Base-by-base conservation (phyloP, 2,797 vertebrate species). In the Mallotus villosus region DNA sequence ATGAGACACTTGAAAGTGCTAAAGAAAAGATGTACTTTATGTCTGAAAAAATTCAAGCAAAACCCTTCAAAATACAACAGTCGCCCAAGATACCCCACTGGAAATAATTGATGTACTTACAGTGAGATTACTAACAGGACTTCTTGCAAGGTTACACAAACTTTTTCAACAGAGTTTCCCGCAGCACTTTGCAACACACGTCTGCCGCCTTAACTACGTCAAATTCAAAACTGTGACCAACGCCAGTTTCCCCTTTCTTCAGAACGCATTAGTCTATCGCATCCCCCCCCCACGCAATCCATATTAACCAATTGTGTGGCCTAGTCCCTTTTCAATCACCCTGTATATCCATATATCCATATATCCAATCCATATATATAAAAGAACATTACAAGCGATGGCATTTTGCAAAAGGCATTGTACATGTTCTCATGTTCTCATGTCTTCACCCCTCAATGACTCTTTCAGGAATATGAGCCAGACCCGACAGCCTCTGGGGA, bases 401-500 rank as follows among this genome's bases (percentile, higher is more conserved):
- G 80, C 79, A 86, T 86, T 76, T 72, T 83, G 75, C 71, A 71
- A 60, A 74, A 77, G 78, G 59, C 71, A 55, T 67, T 34, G 32
- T 34, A 34, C 32, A 34, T 34, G 4, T 34, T 34, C 25, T 27
- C 25, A 27, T 27, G n/a, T n/a, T n/a, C n/a, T n/a, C 22, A 32
- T 58, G 72, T 76, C 67, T 70, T 80, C 74, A 75, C 61, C 77
- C 49, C 51, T 60, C 64, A 77, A 72, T 34, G 22, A 59, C 34
- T 71, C 70, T 57, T 55, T 78, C 16, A 73, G 75, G 70, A 87
- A 73, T 84, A 85, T 77, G 77, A 85, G 84, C 78, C 79, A 82
- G 85, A 82, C 73, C 81, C 70, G 82, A 81, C 75, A 72, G 66
- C 82, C 81, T 86, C 84, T 58, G 27, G 87, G 84, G 88, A 90